phyloP scores from a whole-genome alignment of 2,888 invertebrate genomes.

The Electrophaes corylata region DNA sequence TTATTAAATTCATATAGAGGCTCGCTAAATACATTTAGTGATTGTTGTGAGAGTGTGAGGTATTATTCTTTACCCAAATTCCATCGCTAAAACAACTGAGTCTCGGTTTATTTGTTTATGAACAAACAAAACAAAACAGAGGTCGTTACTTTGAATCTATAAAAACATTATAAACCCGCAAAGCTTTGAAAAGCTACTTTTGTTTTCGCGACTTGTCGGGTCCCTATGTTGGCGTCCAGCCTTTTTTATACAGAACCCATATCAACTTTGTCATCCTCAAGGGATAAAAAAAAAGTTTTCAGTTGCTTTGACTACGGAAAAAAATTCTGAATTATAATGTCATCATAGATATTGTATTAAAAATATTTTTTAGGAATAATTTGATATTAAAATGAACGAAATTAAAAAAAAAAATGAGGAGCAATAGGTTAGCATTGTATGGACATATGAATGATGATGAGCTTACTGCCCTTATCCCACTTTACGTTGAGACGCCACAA shows the following conservation, averaged over 20 bases:
- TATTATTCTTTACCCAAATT: too few species aligned
- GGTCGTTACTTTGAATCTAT: neutral
- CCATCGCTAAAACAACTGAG: too few species aligned
- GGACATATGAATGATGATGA: too few species aligned
- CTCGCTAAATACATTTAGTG: too few species aligned
- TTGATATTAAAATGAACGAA: neutral
- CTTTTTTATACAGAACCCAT: slow-evolving; percentile 37
- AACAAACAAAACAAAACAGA: slow-evolving; percentile 1
- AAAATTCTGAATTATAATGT: slow-evolving; percentile 23
- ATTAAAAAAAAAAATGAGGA: neutral
- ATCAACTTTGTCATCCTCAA: slow-evolving; percentile 39
- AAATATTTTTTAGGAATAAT: too few species aligned
- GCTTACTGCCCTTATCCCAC: too few species aligned
- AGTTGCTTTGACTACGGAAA: slow-evolving; percentile 31
- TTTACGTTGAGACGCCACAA: too few species aligned
- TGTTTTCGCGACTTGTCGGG: slow-evolving; percentile 30
- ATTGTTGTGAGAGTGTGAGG: too few species aligned
- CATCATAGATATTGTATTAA: neutral
- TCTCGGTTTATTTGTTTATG: neutral
- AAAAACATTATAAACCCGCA: slow-evolving; percentile 25
- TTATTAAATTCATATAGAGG: too few species aligned
- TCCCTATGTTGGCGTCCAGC: slow-evolving; percentile 30
- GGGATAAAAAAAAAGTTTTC: slow-evolving; percentile 31
- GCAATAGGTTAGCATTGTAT: too few species aligned
- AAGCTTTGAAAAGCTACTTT: slow-evolving; percentile 25